Base-by-base conservation (phyloP, 92 coral and sea anemone genomes). In the Epizoanthus stellaris region DNA sequence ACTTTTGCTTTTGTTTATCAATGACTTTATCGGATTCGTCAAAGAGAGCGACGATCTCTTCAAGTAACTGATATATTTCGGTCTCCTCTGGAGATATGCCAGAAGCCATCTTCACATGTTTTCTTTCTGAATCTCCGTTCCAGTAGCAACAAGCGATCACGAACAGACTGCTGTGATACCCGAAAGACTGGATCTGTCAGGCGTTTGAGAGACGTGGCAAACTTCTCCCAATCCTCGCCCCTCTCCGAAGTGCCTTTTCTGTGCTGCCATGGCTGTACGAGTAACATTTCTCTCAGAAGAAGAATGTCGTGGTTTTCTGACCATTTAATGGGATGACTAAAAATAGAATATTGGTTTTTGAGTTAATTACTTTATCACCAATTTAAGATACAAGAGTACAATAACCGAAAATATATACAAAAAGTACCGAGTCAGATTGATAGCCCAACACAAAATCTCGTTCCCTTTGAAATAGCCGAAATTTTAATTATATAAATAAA, bases 211-310 rank as follows among this genome's bases (percentile, higher is more conserved):
- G 45, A 42, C 6, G 4, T 42, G 4, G 45, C 45, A 0, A 42
- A 42, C 4, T 65, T 60, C 39, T 80, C 73, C 85, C 71, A 80
- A 21, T 60, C 85, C 59, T 64, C 57, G 20, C 79, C 67, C 49
- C 87, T 39, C 65, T 82, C 87, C 15, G 43, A 49, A 62, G 87
- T 69, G 21, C 77, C 73, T 30, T 82, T 82, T 49, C 62, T 82
- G 73, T 67, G 73, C 73, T 67, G 73, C 73, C 73, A 67, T 67
- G 73, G 73, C 73, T 67, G 73, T 67, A 67, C 73, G 23, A 30
- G 73, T 42, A 67, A 21, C 73, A 67, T 3, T 67, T 67, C 73
- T 67, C 45, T 42, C 73, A 36, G 23, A 42, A 67, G 21, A 4
- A 67, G 23, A 30, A 13, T 67, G 21, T 67, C 73, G 60, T 6